Conservation (phyloP, 2,113 vertebrate genomes). For the Phylloscopus trochiloides region DNA sequence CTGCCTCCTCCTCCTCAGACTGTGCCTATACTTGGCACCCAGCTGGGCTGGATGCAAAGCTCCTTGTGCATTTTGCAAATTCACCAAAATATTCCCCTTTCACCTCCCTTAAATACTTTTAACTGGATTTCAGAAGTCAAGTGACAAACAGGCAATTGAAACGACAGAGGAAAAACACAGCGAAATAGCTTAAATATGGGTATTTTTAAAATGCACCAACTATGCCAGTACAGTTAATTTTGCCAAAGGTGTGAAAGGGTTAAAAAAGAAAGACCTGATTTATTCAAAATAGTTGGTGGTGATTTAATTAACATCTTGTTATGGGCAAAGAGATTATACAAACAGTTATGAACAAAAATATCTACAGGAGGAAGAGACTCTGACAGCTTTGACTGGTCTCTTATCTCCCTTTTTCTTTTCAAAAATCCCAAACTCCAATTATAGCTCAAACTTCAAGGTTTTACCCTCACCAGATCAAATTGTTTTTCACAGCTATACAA, state of each 20-base stretch:
- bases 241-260: not conserved
- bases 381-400: constrained; percentile 41
- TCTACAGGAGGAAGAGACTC: constrained; percentile 39
- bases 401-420: constrained; percentile 65
- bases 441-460: constrained; percentile 63
- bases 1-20: not conserved
- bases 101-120: not conserved
- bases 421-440: constrained; percentile 69
- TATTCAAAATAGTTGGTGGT: constrained; percentile 14
- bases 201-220: not conserved
- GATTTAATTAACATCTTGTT: constrained; percentile 50
- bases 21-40: fast-evolving
- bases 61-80: not conserved
- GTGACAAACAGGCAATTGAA: not conserved
- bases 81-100: not conserved
- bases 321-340: constrained; percentile 46
- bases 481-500: constrained; percentile 2
- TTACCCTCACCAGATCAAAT: constrained; percentile 55
- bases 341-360: constrained; percentile 54
- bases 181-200: not conserved
- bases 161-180: not conserved
- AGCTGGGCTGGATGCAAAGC: not conserved
- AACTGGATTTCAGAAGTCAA: not conserved
- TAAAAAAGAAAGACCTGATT: constrained; percentile 3
- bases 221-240: not conserved